Percentiles rank a stretch among this genome's conserved stretches.
Evolutionary conservation across 2,797 vertebrate species (phyloP).

Genomic region (Hipposideros larvatus): DNA sequence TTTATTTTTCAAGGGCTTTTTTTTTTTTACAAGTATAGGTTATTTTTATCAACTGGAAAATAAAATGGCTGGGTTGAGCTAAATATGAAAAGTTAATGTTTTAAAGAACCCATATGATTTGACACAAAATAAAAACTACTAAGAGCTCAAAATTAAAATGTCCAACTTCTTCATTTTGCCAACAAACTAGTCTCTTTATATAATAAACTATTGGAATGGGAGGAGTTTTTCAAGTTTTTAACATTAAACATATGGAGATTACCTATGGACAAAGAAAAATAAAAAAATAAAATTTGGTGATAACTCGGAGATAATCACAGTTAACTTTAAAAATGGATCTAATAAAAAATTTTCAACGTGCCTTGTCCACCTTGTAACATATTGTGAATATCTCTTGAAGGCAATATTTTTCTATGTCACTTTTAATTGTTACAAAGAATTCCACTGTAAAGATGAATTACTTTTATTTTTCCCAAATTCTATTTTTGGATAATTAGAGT

Average conservation of each 20-base stretch:
- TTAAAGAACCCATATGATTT: conserved; percentile 3
- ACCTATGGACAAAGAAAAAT: neutral
- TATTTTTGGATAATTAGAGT: neutral
- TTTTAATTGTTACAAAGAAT: conserved; percentile 28
- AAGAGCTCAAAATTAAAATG: neutral
- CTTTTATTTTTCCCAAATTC: neutral
- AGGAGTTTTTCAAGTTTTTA: neutral
- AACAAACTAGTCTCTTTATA: neutral
- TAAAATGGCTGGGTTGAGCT: neutral
- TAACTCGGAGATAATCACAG: neutral
- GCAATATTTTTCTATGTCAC: neutral
- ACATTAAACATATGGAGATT: neutral
- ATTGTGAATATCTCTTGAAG: conserved; percentile 29
- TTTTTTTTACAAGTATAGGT: neutral
- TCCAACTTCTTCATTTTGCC: neutral
- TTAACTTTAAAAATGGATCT: conserved; percentile 7
- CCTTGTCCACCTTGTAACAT: neutral
- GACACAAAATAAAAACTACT: neutral
- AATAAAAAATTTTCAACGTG: neutral
- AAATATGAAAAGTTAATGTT: neutral
- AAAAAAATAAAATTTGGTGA: neutral
- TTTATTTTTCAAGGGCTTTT: neutral
- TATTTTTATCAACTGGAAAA: conserved; percentile 50
- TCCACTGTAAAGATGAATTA: conserved; percentile 34
- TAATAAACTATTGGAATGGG: neutral